Conservation (phyloP, 2,113 vertebrate genomes). For the Cyprinus carpio region DNA sequence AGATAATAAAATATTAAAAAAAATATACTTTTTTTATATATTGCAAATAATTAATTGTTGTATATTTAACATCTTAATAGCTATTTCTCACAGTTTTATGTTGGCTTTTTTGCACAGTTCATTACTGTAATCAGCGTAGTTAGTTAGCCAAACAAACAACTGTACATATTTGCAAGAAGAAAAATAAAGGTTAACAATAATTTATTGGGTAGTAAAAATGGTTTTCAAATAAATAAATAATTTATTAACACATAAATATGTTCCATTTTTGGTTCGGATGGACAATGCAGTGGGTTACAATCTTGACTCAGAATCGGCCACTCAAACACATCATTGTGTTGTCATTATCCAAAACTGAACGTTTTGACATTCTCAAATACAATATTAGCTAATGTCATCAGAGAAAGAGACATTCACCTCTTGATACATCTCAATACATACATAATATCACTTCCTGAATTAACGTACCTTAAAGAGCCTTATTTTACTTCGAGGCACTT, state of each 20-base stretch:
- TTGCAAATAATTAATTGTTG: too few species aligned
- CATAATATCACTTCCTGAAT: slow-evolving; percentile 18
- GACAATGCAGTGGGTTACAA: neutral
- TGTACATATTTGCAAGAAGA: neutral
- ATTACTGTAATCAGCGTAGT: too few species aligned
- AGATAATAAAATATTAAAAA: too few species aligned
- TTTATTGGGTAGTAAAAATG: slow-evolving; percentile 45
- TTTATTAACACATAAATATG: slow-evolving; percentile 74
- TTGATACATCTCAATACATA: neutral
- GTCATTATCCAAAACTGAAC: neutral
- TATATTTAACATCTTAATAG: too few species aligned
- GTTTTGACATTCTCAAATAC: neutral
- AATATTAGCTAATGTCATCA: neutral
- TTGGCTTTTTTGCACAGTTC: too few species aligned
- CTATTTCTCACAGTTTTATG: too few species aligned
- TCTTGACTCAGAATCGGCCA: neutral
- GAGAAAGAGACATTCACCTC: neutral
- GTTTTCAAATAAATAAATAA: slow-evolving; percentile 80
- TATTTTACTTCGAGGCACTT: neutral
- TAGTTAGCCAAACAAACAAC: neutral
- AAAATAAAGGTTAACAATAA: slow-evolving; percentile 64
- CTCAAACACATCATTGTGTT: neutral
- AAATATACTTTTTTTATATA: too few species aligned
- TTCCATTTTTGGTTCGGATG: slow-evolving; percentile 19
- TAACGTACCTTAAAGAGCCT: neutral